phyloP scores from a whole-genome alignment of 1,140 invertebrate species.

The Temnothorax longispinosus region DNA sequence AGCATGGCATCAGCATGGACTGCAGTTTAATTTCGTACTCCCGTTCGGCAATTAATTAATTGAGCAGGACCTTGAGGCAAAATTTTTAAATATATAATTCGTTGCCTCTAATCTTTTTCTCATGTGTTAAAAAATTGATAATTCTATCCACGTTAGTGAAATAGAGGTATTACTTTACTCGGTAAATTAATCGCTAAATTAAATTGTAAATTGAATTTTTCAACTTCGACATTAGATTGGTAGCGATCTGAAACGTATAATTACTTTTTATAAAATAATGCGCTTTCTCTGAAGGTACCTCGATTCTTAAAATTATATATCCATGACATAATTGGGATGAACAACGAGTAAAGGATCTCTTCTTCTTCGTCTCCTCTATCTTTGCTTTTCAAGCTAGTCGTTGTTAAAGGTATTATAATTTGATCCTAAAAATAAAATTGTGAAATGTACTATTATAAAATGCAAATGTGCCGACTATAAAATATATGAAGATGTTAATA shows the following conservation, averaged over 20 bases:
- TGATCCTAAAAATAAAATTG: slow-evolving; percentile 90
- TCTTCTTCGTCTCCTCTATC: slow-evolving; percentile 86
- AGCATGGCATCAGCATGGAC: not conserved
- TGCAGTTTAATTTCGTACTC: not conserved
- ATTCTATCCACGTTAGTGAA: not conserved
- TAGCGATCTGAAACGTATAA: no score
- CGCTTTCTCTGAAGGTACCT: not conserved
- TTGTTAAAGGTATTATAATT: slow-evolving; percentile 95
- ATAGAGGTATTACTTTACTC: not conserved
- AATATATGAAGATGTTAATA: slow-evolving; percentile 71
- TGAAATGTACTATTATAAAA: slow-evolving; percentile 26
- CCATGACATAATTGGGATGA: slow-evolving; percentile 97
- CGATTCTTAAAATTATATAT: slow-evolving; percentile 81
- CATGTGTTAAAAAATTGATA: not conserved
- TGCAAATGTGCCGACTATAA: not conserved
- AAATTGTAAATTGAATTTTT: no score
- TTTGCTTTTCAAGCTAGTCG: slow-evolving; percentile 86
- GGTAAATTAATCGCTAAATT: no score
- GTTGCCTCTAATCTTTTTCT: not conserved
- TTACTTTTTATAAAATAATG: not conserved
- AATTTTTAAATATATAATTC: not conserved
- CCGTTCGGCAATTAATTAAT: not conserved
- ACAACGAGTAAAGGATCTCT: slow-evolving; percentile 96
- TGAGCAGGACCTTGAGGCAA: not conserved
- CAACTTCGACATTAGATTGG: no score